Percentiles rank a stretch among this genome's conserved stretches.
Evolutionary conservation across 2,888 invertebrate genomes (phyloP).

Genomic region (Pristionchus exspectatus): DNA sequence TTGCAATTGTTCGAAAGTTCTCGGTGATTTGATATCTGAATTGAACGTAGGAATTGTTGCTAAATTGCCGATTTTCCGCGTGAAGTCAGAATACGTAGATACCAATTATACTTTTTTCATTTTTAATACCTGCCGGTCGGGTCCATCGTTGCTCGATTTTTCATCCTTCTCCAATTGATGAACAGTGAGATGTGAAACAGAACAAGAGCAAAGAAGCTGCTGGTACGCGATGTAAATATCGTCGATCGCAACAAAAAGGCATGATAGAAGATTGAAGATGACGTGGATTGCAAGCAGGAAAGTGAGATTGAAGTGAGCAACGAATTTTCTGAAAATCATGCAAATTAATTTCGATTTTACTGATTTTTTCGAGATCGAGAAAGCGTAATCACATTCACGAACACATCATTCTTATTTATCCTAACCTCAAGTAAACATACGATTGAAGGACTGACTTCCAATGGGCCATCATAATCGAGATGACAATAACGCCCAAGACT

Average conservation of each 20-base stretch:
- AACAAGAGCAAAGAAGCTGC: constrained; percentile 16
- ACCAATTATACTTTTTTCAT: too few relatives aligned
- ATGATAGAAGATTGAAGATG: constrained; percentile 3
- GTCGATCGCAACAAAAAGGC: not conserved
- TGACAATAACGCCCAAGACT: constrained; percentile 5
- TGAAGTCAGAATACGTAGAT: too few relatives aligned
- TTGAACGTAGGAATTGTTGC: too few relatives aligned
- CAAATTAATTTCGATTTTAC: not conserved
- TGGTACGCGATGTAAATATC: constrained; percentile 21
- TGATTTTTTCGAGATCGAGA: not conserved
- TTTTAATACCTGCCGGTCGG: not conserved
- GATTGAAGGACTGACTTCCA: constrained; percentile 13
- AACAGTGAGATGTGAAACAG: constrained; percentile 3
- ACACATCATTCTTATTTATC: too few relatives aligned
- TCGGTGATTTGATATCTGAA: constrained; percentile 37
- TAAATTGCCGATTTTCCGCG: too few relatives aligned
- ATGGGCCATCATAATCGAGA: not conserved
- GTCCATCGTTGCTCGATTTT: not conserved
- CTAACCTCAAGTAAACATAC: not conserved
- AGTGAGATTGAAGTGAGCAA: constrained; percentile 43
- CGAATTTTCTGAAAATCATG: constrained; percentile 38
- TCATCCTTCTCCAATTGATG: constrained; percentile 25
- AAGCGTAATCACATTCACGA: too few relatives aligned
- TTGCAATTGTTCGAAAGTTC: constrained; percentile 1
- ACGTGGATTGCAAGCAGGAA: constrained; percentile 14